Conservation (phyloP, 2,888 invertebrate species). For the Agrotis ipsilon region DNA sequence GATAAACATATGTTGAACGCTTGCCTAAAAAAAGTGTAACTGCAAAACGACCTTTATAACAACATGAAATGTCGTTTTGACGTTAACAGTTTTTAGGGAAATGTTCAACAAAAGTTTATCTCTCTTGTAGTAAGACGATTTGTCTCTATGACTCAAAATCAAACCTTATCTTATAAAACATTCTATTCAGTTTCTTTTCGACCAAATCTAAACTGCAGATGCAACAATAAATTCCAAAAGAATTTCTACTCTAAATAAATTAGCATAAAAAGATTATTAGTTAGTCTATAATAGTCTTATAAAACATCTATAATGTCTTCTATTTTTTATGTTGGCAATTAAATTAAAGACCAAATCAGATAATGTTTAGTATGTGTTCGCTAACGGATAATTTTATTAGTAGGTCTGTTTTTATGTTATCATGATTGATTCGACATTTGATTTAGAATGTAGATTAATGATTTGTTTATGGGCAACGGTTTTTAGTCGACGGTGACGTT, state of each 20-base stretch:
- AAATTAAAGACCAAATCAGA: slow-evolving; percentile 49
- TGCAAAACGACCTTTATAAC: too few species aligned
- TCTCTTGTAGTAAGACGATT: too few species aligned
- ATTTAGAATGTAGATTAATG: slow-evolving; percentile 14
- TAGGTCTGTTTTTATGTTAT: slow-evolving; percentile 42
- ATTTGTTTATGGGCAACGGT: slow-evolving; percentile 11
- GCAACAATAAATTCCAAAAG: slow-evolving; percentile 14
- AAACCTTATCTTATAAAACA: neutral
- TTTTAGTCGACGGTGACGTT: neutral
- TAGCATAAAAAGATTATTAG: slow-evolving; percentile 19
- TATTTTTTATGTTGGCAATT: slow-evolving; percentile 54
- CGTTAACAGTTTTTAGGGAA: too few species aligned
- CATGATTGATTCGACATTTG: slow-evolving; percentile 32
- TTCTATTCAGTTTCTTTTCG: neutral
- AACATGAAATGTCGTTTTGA: too few species aligned
- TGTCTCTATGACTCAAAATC: too few species aligned
- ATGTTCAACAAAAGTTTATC: too few species aligned
- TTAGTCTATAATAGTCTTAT: slow-evolving; percentile 19
- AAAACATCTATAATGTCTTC: slow-evolving; percentile 34
- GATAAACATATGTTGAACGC: too few species aligned
- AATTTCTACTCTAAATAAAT: slow-evolving; percentile 27
- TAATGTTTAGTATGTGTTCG: slow-evolving; percentile 40
- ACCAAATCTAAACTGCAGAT: slow-evolving; percentile 12
- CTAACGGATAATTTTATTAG: slow-evolving; percentile 43
- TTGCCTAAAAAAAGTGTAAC: too few species aligned